A percentile compares a stretch with the other conserved stretches of the same genome.
phyloP scores from a whole-genome alignment of 1,140 invertebrate genomes.

The Platorchestia sp. region DNA sequence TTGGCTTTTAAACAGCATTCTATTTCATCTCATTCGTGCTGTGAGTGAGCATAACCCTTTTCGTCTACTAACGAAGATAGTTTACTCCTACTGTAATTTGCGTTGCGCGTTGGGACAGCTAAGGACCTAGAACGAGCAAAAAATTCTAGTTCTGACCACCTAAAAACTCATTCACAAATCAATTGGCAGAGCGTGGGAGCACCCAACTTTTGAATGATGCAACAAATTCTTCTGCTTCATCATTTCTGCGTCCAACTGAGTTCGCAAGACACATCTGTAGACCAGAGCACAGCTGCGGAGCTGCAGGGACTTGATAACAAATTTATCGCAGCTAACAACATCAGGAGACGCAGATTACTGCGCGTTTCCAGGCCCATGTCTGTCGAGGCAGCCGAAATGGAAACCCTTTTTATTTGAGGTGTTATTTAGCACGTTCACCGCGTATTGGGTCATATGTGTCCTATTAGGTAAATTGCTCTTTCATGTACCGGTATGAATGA shows the following conservation, averaged over 20 bases:
- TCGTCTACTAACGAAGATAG: neutral
- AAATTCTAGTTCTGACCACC: neutral
- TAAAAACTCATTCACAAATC: neutral
- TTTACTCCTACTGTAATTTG: neutral
- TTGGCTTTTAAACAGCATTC: too few species aligned
- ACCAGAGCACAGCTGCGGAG: neutral
- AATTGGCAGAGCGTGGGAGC: neutral
- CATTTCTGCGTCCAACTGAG: neutral
- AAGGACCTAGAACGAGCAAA: neutral
- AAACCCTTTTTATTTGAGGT: too few species aligned
- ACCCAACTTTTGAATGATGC: neutral
- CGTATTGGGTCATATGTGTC: too few species aligned
- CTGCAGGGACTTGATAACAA: neutral
- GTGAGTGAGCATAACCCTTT: neutral
- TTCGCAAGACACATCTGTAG: neutral
- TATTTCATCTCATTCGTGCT: neutral
- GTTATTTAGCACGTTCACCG: too few species aligned
- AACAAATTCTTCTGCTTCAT: neutral
- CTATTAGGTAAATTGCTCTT: too few species aligned
- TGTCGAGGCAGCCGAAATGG: too few species aligned
- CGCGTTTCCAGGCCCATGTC: neutral
- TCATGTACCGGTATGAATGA: too few species aligned
- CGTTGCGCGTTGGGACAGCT: neutral
- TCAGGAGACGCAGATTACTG: neutral
- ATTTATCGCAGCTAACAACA: neutral